Evolutionary conservation across 2,888 invertebrate species (phyloP).

Genomic region (Anoncus sp.): DNA sequence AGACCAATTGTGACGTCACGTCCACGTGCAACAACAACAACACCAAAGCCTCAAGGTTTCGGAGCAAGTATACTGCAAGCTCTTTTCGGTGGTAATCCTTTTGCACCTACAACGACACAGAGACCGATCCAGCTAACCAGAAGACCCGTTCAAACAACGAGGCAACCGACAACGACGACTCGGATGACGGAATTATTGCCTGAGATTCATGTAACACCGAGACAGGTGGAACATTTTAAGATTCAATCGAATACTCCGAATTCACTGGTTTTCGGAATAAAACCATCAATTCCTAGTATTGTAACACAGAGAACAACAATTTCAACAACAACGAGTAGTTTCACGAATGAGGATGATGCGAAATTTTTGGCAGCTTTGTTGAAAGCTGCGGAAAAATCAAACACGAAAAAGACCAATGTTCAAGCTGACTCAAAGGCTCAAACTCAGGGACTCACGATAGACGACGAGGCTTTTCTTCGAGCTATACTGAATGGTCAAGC

Average conservation of each 20-base stretch:
- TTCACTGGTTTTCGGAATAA: conserved; percentile 73
- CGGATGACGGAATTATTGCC: conserved; percentile 9
- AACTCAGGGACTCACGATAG: conserved; percentile 27
- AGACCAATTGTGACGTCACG: conserved; percentile 70
- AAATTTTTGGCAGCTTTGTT: conserved; percentile 77
- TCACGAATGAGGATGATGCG: conserved; percentile 73
- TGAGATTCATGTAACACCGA: conserved; percentile 59
- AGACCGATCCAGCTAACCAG: conserved; percentile 62
- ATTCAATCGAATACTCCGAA: conserved; percentile 65
- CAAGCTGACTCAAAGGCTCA: no score
- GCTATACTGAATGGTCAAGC: conserved; percentile 74
- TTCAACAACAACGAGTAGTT: conserved; percentile 69
- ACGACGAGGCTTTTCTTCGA: conserved; percentile 76
- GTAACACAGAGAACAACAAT: no score
- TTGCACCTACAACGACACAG: conserved; percentile 71
- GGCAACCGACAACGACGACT: conserved; percentile 37
- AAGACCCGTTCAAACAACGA: conserved; percentile 62
- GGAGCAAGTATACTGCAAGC: conserved; percentile 76
- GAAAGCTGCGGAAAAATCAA: conserved; percentile 68
- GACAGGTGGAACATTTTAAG: conserved; percentile 64
- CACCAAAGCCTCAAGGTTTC: conserved; percentile 79
- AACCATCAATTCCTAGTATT: conserved; percentile 71
- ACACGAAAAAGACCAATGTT: conserved; percentile 53
- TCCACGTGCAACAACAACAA: conserved; percentile 80
- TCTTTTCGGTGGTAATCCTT: conserved; percentile 77